Base-by-base conservation (phyloP, 2,888 invertebrate species). In the Ariolimax columbianus region DNA sequence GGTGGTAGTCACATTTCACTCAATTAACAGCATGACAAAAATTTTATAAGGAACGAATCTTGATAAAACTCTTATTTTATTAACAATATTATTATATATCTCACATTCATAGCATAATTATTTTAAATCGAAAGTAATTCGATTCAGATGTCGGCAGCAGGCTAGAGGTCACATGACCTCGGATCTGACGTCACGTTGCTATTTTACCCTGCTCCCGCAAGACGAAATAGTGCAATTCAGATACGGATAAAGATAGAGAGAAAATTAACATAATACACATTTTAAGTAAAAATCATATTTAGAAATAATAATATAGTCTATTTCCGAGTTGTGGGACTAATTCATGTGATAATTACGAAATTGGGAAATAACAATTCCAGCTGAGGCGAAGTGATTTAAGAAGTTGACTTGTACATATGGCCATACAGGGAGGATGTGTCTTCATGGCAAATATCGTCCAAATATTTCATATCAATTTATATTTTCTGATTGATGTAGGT, bases 391-490 rank as follows among this genome's bases (percentile, higher is more conserved):
- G 55, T 73, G 75, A 82, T 82, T 82, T 82, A 17, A 33, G 72
- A 51, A 81, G 47, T 72, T 72, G 82, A 82, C 82, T 75, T 82
- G 82, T 82, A 82, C 73, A 82, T 82, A 82, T 81, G 81, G 81
- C 72, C 82, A 75, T 82, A 82, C 73, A 63, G 73, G 82, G 82
- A 75, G 59, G 73, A 82, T 75, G 75, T 75, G 72, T 72, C 73
- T 73, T 79, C 30, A 30, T 43, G n/a, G 79, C 7, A 68, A 66
- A 79, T 79, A 79, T 66, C 38, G 43, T 30, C 26, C 47, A 47
- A 47, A 40, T 63, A 79, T 43, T 79, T 79, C 63, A 66, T 38
- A n/a, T 79, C 17, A 82, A 59, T 82, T 38, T 63, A n/a, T 82
- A n/a, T 73, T 38, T 33, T 59, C 0, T 59, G 38, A 43, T 75